phyloP scores from a whole-genome alignment of 2,113 vertebrate genomes.

The Pachypanchax playfairii region DNA sequence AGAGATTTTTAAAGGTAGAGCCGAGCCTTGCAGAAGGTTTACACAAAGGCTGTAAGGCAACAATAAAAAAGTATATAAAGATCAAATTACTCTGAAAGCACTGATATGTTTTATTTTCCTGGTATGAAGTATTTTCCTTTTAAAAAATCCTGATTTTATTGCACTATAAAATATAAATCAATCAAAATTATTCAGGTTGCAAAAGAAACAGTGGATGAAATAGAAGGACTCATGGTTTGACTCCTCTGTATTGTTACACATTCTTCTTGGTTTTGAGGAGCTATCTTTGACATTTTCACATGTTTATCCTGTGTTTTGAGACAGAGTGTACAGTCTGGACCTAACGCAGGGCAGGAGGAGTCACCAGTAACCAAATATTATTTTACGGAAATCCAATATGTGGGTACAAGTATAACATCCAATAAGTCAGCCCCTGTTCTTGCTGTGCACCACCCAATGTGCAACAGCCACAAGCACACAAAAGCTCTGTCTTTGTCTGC shows the following conservation, averaged over 20 bases:
- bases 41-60: conserved; percentile 3
- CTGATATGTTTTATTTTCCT: conserved; percentile 33
- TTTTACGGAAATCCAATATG: conserved; percentile 72
- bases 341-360: conserved; percentile 46
- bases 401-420: conserved; percentile 70
- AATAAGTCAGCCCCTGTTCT: conserved; percentile 64
- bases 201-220: conserved; percentile 38
- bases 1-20: conserved; percentile 25
- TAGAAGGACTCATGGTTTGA: conserved; percentile 39
- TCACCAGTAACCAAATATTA: conserved; percentile 74
- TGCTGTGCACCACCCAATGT: conserved; percentile 67
- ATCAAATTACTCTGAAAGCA: conserved; percentile 27
- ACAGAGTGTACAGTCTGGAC: conserved; percentile 50
- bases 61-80: conserved; percentile 16
- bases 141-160: conserved; percentile 21
- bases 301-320: conserved; percentile 43
- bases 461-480: conserved; percentile 37
- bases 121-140: conserved; percentile 41
- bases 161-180: conserved; percentile 48
- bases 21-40: conserved; percentile 6
- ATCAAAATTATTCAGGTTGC: conserved; percentile 41
- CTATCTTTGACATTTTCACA: conserved; percentile 66
- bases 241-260: conserved; percentile 56
- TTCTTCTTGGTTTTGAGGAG: conserved; percentile 53
- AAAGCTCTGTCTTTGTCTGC: conserved; percentile 54